These are phyloP conservation scores for Caradrina kadenii DNA, from an alignment of 2,888 invertebrate species.

Conservation along the genomic window DNA sequence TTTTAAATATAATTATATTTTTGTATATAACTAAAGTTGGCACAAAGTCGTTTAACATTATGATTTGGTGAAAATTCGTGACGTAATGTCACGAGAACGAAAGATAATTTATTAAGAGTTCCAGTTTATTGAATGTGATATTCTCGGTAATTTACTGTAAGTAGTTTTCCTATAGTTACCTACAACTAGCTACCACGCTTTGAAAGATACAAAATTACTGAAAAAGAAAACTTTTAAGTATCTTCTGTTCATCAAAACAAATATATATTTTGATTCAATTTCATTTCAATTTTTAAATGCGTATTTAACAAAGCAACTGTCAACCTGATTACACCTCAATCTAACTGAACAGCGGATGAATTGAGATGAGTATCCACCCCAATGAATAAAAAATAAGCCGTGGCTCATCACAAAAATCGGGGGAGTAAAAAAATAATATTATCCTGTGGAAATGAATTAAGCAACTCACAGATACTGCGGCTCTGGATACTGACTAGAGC, in stretches of 20 bases:
- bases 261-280: constrained; percentile 54
- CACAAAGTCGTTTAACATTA: not conserved
- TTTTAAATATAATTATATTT: not conserved
- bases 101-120: no score
- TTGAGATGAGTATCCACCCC: constrained; percentile 84
- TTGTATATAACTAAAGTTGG: not conserved
- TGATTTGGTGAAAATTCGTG: not conserved
- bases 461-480: constrained; percentile 85
- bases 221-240: not conserved
- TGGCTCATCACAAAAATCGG: constrained; percentile 85
- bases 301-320: constrained; percentile 71
- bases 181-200: no score
- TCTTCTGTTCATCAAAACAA: constrained; percentile 27
- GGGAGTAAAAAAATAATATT: constrained; percentile 91
- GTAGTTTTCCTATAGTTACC: not conserved
- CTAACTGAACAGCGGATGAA: constrained; percentile 78
- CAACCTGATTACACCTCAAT: constrained; percentile 84
- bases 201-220: not conserved
- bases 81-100: no score
- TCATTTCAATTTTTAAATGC: constrained; percentile 47
- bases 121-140: no score
- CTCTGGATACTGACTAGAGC: constrained; percentile 70
- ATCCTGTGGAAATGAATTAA: constrained; percentile 91
- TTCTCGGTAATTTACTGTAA: no score
- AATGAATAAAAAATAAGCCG: constrained; percentile 90